Evolutionary conservation across 2,888 invertebrate genomes (phyloP), one percentile per base, ranked within the genome.

Genomic region (Teleiodes luculella): DNA sequence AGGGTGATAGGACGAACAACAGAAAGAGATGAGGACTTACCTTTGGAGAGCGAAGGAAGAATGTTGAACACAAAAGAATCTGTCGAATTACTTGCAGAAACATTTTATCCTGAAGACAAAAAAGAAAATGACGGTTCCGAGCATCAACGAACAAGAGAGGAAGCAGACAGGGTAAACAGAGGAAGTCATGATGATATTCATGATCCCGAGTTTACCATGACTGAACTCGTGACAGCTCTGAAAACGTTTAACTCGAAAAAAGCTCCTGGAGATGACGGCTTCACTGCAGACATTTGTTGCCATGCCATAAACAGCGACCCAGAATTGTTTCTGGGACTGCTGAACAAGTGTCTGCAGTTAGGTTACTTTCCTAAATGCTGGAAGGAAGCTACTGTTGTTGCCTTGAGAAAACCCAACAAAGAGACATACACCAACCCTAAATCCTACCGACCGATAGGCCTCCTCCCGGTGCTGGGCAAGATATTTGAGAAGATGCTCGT

Each of bases 231-330:
- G 13, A 5, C 11, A 2, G 48, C 59, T 3, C 13, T 54, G 24
- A n/a, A 28, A 0, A 49, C 46, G 4, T 64, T 64, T 16, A 61
- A 60, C 33, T 58, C 61, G 1, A 64, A 61, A 33, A 64, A 61
- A 37, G 64, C 66, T 11, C 64, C 66, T 0, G 66, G 62, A 0
- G 28, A 39, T 0, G 66, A 66, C 13, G 62, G 63, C 0, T 35
- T 65, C 2, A 46, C 46, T 1, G 46, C 46, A 7, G 46, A 46
- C 11, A 46, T 46, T 1, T 46, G 46, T 13, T 7, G 1, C 3
- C n/a, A 8, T 8, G 16, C 11, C 1, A 59, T 62, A 10, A 41
- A 1, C 14, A 33, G n/a, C 6, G 41, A 56, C 7, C 56, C 16
- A 2, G 55, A 55, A 0, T 1, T 10, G 2, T 30, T 31, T 13